A percentile compares a stretch with the other conserved stretches of the same genome.
These are phyloP conservation scores for Grammomys dolichurus DNA, from an alignment of 2,113 vertebrate species.

Conservation along the genomic window DNA sequence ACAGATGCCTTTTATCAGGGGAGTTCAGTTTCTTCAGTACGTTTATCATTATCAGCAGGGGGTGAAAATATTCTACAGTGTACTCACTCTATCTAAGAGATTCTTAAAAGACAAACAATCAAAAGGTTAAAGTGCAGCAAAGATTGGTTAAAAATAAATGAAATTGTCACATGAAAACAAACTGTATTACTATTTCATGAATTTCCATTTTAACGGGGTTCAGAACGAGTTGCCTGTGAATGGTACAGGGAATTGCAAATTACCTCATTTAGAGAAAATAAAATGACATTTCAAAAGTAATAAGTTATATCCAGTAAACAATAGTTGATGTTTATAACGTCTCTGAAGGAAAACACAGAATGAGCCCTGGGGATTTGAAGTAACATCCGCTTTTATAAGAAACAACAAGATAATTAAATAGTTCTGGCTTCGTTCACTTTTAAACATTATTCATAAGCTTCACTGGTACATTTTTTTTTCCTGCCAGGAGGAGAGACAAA, in stretches of 20 bases:
- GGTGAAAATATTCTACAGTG: slow-evolving; percentile 74
- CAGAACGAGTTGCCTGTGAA: slow-evolving; percentile 43
- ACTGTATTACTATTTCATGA: slow-evolving; percentile 70
- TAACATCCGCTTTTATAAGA: slow-evolving; percentile 49
- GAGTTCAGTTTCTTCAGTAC: slow-evolving; percentile 79
- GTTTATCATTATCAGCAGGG: slow-evolving; percentile 80
- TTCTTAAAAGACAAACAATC: slow-evolving; percentile 74
- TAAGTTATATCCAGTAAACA: slow-evolving; percentile 63
- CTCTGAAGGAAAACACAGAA: slow-evolving; percentile 23
- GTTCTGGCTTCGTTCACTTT: slow-evolving; percentile 52
- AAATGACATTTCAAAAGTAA: slow-evolving; percentile 59
- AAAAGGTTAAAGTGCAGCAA: slow-evolving; percentile 55
- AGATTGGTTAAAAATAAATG: slow-evolving; percentile 72
- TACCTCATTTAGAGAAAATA: slow-evolving; percentile 69
- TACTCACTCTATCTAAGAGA: slow-evolving; percentile 71
- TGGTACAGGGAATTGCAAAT: slow-evolving; percentile 71
- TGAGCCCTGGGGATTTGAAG: slow-evolving; percentile 52
- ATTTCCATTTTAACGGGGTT: slow-evolving; percentile 48
- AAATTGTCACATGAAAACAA: slow-evolving; percentile 64
- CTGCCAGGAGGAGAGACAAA: slow-evolving; percentile 41
- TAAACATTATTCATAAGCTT: slow-evolving; percentile 55
- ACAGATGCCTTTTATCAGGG: slow-evolving; percentile 83
- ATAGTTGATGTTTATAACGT: slow-evolving; percentile 62
- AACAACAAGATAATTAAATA: slow-evolving; percentile 57
- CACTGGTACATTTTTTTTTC: slow-evolving; percentile 18